Evolutionary conservation across 1,140 invertebrate genomes (phyloP).

Genomic region (Eubasilissa regina): DNA sequence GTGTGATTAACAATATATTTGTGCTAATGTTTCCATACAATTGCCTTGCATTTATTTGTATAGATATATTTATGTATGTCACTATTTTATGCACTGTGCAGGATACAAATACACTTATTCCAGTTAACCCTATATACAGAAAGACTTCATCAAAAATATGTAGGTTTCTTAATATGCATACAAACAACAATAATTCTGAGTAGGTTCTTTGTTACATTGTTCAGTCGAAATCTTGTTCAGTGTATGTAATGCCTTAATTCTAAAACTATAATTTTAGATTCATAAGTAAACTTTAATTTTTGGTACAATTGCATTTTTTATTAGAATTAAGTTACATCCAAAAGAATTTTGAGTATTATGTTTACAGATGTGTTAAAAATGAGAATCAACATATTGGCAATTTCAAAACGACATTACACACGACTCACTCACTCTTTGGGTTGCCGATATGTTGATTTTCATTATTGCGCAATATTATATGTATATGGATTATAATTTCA

Average conservation of each 20-base stretch:
- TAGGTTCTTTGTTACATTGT: not conserved
- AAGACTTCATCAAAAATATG: too few species aligned
- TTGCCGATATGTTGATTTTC: slow-evolving; percentile 16
- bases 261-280: slow-evolving; percentile 13
- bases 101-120: not conserved
- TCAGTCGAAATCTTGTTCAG: not conserved
- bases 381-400: slow-evolving; percentile 8
- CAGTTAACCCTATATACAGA: too few species aligned
- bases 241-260: slow-evolving; percentile 32
- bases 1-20: not conserved
- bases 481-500: not conserved
- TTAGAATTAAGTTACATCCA: slow-evolving; percentile 35
- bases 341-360: slow-evolving; percentile 27
- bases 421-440: slow-evolving; percentile 10
- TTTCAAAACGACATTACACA: slow-evolving; percentile 40
- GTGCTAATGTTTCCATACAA: too few species aligned
- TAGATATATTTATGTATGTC: slow-evolving; percentile 17
- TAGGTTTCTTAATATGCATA: too few species aligned
- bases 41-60: slow-evolving; percentile 25
- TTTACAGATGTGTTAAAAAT: not conserved
- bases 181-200: too few species aligned
- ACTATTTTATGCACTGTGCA: slow-evolving; percentile 10
- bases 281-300: slow-evolving; percentile 37
- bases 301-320: slow-evolving; percentile 38
- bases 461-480: not conserved